phyloP scores from a whole-genome alignment of 2,888 invertebrate genomes.

The Drosophila maculinotata region DNA sequence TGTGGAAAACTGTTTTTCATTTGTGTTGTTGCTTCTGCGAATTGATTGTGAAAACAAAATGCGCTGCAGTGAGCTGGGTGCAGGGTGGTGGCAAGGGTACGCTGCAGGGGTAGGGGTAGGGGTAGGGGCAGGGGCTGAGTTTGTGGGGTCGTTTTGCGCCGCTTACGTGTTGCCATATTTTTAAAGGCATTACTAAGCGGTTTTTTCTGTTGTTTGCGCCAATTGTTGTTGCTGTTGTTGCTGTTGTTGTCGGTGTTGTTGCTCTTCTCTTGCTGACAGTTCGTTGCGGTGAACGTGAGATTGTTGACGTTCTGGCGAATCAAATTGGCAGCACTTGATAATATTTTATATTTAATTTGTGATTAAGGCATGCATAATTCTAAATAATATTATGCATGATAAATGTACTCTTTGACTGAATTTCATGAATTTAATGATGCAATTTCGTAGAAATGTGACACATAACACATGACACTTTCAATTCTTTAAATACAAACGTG shows the following conservation, averaged over 20 bases:
- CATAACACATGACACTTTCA: background rate
- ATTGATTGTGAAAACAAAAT: constrained; percentile 73
- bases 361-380: constrained; percentile 57
- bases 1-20: constrained; percentile 68
- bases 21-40: constrained; percentile 43
- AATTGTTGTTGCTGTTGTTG: constrained; percentile 41
- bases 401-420: constrained; percentile 8
- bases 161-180: constrained; percentile 82
- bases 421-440: constrained; percentile 12
- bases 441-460: constrained; percentile 5
- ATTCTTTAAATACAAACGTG: constrained; percentile 5
- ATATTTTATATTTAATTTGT: constrained; percentile 71
- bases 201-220: constrained; percentile 58
- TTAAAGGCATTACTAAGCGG: constrained; percentile 80
- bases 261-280: background rate
- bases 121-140: background rate
- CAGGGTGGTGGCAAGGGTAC: too few relatives aligned
- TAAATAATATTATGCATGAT: constrained; percentile 32
- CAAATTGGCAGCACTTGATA: constrained; percentile 67
- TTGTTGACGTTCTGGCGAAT: constrained; percentile 51
- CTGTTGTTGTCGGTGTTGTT: constrained; percentile 14
- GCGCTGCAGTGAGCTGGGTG: constrained; percentile 45
- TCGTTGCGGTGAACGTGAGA: constrained; percentile 16
- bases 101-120: background rate
- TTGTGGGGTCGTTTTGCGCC: constrained; percentile 34